Percentiles rank a stretch among this genome's conserved stretches.
Conservation (phyloP, 2,888 invertebrate species). For the Sphinx pinastri region DNA sequence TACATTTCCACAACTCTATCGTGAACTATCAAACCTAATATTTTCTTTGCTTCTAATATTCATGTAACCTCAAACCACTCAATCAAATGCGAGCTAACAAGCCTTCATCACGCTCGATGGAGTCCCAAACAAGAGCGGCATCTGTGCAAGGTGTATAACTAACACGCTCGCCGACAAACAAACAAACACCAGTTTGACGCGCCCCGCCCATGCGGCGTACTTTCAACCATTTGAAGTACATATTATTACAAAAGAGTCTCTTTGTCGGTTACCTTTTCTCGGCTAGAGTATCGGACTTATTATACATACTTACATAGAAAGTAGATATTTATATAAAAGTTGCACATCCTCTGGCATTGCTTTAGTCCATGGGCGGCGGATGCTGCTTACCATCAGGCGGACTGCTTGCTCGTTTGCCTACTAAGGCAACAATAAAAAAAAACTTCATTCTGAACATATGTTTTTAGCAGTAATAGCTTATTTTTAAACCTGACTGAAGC, state of each 20-base stretch:
- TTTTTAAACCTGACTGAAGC: too few species aligned
- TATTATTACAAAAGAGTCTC: neutral
- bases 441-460: too few species aligned
- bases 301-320: too few species aligned
- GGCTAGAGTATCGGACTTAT: neutral
- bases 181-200: conserved; percentile 42
- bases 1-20: too few species aligned
- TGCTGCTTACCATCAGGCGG: too few species aligned
- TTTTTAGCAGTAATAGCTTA: too few species aligned
- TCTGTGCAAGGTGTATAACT: conserved; percentile 41
- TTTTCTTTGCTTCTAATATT: neutral
- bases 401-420: too few species aligned
- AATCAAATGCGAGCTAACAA: conserved; percentile 18
- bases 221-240: conserved; percentile 3
- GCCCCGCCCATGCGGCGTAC: conserved; percentile 39
- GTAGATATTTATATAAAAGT: too few species aligned
- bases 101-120: conserved; percentile 16
- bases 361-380: too few species aligned
- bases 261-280: neutral
- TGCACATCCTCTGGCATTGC: too few species aligned
- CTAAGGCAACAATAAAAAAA: too few species aligned
- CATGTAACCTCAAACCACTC: neutral
- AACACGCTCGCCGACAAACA: conserved; percentile 50
- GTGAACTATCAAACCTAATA: neutral
- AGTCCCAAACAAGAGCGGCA: conserved; percentile 23